Conservation (phyloP, 2,797 vertebrate genomes). For the Falco novaeseelandiae region DNA sequence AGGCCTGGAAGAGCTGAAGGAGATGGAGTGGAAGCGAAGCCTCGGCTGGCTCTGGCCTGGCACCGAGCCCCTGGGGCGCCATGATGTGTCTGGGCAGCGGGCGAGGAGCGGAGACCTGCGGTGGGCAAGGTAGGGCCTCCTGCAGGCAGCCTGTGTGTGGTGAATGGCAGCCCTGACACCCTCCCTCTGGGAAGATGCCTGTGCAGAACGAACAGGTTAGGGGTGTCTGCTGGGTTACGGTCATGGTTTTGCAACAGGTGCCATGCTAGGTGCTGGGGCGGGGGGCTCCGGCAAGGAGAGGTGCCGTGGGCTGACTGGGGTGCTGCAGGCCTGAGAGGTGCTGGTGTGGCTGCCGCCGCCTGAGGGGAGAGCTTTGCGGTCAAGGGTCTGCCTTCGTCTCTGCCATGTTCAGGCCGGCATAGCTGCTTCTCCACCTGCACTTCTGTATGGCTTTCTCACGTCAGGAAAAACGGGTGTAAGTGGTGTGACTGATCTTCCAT, state of each 20-base stretch:
- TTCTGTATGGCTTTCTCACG: background rate
- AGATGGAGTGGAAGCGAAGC: background rate
- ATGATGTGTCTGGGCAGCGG: fast-evolving
- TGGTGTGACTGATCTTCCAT: fast-evolving
- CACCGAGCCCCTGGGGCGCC: fast-evolving
- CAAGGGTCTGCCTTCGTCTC: fast-evolving
- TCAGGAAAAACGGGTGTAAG: too few species aligned
- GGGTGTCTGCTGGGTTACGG: background rate
- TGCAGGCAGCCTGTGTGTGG: background rate
- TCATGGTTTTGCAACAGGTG: fast-evolving
- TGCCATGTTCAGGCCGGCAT: too few species aligned
- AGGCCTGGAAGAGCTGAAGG: fast-evolving
- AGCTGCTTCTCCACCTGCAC: background rate
- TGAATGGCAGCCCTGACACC: fast-evolving
- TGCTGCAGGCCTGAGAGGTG: background rate
- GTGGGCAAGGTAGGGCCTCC: background rate
- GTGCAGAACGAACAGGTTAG: fast-evolving
- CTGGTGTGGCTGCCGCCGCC: background rate
- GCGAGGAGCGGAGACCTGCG: fast-evolving
- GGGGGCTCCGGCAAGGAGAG: background rate
- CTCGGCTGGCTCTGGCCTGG: too few species aligned
- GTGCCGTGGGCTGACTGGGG: fast-evolving
- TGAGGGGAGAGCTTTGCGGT: fast-evolving
- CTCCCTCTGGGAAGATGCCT: background rate
- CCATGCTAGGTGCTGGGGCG: fast-evolving